phyloP scores from a whole-genome alignment of 2,113 vertebrate genomes.

The Antechinus flavipes region DNA sequence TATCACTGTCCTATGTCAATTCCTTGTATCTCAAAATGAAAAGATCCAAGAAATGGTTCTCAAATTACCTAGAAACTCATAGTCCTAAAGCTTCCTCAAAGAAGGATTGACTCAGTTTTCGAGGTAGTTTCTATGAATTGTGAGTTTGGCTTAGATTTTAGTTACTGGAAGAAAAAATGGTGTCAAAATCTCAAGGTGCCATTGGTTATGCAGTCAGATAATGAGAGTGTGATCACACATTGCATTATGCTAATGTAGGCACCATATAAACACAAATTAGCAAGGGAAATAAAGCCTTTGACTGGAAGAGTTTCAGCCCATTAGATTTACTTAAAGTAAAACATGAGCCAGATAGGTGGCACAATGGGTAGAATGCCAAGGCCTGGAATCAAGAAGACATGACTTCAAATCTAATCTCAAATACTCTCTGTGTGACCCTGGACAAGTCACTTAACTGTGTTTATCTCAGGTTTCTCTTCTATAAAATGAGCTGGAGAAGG shows the following conservation, averaged over 20 bases:
- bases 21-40: neutral
- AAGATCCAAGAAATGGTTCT: neutral
- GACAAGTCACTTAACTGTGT: neutral
- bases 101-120: neutral
- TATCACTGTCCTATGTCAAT: neutral
- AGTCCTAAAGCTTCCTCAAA: neutral
- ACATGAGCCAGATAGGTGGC: neutral
- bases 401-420: neutral
- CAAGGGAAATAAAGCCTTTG: neutral
- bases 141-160: neutral
- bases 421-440: neutral
- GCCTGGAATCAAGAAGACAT: neutral
- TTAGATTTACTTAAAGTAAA: neutral
- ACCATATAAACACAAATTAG: neutral
- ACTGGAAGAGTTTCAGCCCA: neutral
- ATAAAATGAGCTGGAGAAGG: neutral
- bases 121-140: neutral
- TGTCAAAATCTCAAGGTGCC: conserved; percentile 18
- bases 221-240: neutral
- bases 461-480: neutral
- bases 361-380: neutral
- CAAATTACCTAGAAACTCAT: neutral
- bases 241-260: conserved; percentile 18
- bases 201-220: neutral
- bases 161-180: neutral